Evolutionary conservation across 2,888 invertebrate species (phyloP).

Genomic region (Cynaeus angustus): DNA sequence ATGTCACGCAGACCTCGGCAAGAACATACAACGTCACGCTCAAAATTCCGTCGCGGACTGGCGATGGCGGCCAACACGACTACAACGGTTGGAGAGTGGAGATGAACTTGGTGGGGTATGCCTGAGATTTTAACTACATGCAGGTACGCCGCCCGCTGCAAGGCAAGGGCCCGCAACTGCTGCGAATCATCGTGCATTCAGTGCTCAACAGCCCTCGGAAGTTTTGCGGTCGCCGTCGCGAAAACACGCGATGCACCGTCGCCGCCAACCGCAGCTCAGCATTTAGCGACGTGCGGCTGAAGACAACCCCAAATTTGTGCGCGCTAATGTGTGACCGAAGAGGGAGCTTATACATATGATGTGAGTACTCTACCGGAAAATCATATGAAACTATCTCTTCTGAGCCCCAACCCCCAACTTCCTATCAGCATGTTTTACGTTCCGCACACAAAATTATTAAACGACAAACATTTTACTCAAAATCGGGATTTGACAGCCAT

Average conservation of each 20-base stretch:
- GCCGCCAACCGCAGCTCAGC: conserved; percentile 13
- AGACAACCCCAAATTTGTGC: conserved; percentile 24
- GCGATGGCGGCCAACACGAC: conserved; percentile 48
- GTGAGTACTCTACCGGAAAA: conserved; percentile 42
- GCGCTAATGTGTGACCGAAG: conserved; percentile 29
- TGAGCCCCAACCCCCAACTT: background rate
- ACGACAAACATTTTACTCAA: too few relatives aligned
- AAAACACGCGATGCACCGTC: conserved; percentile 30
- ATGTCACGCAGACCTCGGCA: conserved; percentile 38
- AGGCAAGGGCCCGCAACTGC: conserved; percentile 39
- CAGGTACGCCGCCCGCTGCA: conserved; percentile 45
- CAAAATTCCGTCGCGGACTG: conserved; percentile 41
- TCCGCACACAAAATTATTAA: background rate
- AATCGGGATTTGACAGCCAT: too few relatives aligned
- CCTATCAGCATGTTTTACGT: background rate
- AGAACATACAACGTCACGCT: conserved; percentile 36
- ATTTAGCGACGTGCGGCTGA: conserved; percentile 4
- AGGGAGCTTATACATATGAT: conserved; percentile 7
- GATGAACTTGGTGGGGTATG: conserved; percentile 52
- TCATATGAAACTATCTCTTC: background rate
- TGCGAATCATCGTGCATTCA: conserved; percentile 37
- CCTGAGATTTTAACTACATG: conserved; percentile 47
- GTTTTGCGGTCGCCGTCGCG: conserved; percentile 34
- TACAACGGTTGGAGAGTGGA: conserved; percentile 47
- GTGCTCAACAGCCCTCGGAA: conserved; percentile 39